A percentile compares a stretch with the other conserved stretches of the same genome.
Evolutionary conservation across 2,113 vertebrate species (phyloP).

Genomic region (Plectropomus leopardus): DNA sequence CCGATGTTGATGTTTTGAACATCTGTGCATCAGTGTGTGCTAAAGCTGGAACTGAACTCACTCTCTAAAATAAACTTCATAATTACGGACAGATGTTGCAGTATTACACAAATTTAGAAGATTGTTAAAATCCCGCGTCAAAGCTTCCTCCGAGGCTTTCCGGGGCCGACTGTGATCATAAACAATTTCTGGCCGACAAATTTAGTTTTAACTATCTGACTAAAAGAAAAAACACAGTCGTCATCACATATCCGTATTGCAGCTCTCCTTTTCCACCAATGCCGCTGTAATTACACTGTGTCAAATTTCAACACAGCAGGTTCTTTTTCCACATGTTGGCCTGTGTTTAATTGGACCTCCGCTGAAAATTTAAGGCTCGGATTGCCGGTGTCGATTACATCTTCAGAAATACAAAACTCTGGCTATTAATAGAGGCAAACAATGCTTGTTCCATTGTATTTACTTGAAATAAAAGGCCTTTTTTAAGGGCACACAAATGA

Average conservation of each 20-base stretch:
- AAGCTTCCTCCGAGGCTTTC: slow-evolving; percentile 13
- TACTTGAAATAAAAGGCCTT: not conserved
- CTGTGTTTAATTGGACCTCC: slow-evolving; percentile 43
- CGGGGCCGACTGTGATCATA: slow-evolving; percentile 32
- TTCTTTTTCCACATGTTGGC: slow-evolving; percentile 41
- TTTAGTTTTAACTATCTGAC: slow-evolving; percentile 55
- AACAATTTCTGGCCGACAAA: slow-evolving; percentile 34
- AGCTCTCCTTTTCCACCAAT: slow-evolving; percentile 30
- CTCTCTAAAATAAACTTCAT: slow-evolving; percentile 39
- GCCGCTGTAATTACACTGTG: slow-evolving; percentile 54
- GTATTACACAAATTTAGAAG: slow-evolving; percentile 41
- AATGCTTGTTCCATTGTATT: not conserved
- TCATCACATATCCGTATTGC: slow-evolving; percentile 20
- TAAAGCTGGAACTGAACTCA: slow-evolving; percentile 13
- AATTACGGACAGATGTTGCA: slow-evolving; percentile 52
- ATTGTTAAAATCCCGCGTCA: slow-evolving; percentile 38
- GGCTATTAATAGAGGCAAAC: slow-evolving; percentile 35
- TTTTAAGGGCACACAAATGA: not conserved
- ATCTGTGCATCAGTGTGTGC: not conserved
- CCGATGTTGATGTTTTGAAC: slow-evolving; percentile 10
- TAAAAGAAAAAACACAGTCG: not conserved
- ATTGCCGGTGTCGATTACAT: slow-evolving; percentile 52
- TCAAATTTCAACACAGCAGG: slow-evolving; percentile 38
- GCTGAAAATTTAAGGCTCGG: slow-evolving; percentile 46
- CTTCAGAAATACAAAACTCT: slow-evolving; percentile 32